Percentiles rank a stretch among this genome's conserved stretches.
Conservation (phyloP, 2,888 invertebrate genomes). For the Scaeva pyrastri region DNA sequence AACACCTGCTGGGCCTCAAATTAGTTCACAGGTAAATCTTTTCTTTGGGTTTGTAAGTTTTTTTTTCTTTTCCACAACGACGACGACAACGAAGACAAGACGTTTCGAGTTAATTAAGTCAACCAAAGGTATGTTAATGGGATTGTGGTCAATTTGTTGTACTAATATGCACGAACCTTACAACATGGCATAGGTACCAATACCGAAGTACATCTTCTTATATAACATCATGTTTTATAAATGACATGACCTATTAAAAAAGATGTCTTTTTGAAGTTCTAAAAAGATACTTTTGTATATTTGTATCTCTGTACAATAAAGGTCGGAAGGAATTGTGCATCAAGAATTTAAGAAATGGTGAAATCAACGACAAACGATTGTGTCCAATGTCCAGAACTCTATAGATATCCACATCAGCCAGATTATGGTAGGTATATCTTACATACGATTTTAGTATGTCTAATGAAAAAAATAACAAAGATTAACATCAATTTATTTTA, state of each 20-base stretch:
- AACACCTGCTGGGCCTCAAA: conserved; percentile 69
- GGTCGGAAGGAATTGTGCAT: not conserved
- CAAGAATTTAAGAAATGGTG: conserved; percentile 21
- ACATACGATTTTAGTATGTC: conserved; percentile 4
- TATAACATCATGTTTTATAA: conserved; percentile 2
- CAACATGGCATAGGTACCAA: not conserved
- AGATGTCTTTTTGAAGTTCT: too few relatives aligned
- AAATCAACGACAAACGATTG: conserved; percentile 44
- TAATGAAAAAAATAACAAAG: conserved; percentile 55
- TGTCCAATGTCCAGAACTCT: conserved; percentile 7
- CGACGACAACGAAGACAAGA: not conserved
- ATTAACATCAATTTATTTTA: conserved; percentile 78
- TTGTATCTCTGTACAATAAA: not conserved
- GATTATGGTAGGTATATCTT: not conserved
- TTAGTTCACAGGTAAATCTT: conserved; percentile 50
- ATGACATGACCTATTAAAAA: conserved; percentile 6
- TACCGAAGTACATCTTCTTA: too few relatives aligned
- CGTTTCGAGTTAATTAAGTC: conserved; percentile 55
- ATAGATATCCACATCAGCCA: conserved; percentile 27
- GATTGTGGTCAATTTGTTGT: conserved; percentile 60
- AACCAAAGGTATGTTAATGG: conserved; percentile 65
- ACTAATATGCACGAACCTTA: conserved; percentile 29
- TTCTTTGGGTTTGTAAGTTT: not conserved
- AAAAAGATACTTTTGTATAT: too few relatives aligned
- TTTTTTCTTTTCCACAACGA: not conserved